A percentile compares a stretch with the other conserved stretches of the same genome.
Evolutionary conservation across 2,797 vertebrate species (phyloP).

Genomic region (Onychomys leucogaster): DNA sequence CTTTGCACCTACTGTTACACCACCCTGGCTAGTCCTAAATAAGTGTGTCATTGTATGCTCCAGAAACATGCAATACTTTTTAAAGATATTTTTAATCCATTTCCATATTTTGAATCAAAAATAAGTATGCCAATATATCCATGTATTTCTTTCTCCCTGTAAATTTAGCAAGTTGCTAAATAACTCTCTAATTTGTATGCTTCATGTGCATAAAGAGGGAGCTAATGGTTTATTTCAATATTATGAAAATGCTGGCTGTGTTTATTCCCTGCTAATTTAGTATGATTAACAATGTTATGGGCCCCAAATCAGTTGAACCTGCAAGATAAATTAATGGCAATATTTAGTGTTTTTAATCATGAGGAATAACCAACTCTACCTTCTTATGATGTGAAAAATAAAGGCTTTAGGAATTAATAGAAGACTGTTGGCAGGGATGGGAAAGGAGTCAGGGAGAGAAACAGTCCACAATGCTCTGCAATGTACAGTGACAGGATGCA

Average conservation of each 20-base stretch:
- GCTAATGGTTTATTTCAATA: background rate
- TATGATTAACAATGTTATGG: slow-evolving; percentile 55
- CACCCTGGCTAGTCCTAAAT: background rate
- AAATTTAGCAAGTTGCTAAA: slow-evolving; percentile 22
- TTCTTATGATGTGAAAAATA: slow-evolving; percentile 81
- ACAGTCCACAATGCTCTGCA: slow-evolving; percentile 66
- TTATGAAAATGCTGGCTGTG: background rate
- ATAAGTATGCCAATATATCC: background rate
- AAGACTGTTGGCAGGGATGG: slow-evolving; percentile 58
- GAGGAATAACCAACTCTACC: slow-evolving; percentile 64
- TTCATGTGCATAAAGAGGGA: background rate
- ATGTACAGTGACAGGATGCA: slow-evolving; percentile 74
- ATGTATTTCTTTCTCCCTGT: background rate
- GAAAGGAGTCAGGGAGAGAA: slow-evolving; percentile 42
- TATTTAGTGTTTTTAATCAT: slow-evolving; percentile 59
- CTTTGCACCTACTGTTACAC: background rate
- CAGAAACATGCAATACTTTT: background rate
- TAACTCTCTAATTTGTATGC: slow-evolving; percentile 19
- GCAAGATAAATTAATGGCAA: slow-evolving; percentile 40
- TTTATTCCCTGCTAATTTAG: background rate
- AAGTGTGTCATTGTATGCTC: background rate
- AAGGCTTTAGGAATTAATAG: slow-evolving; percentile 76
- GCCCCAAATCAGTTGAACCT: slow-evolving; percentile 27
- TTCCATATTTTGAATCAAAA: background rate
- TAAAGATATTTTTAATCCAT: background rate